Conservation (phyloP, 2,113 vertebrate genomes). For the Indri indri region DNA sequence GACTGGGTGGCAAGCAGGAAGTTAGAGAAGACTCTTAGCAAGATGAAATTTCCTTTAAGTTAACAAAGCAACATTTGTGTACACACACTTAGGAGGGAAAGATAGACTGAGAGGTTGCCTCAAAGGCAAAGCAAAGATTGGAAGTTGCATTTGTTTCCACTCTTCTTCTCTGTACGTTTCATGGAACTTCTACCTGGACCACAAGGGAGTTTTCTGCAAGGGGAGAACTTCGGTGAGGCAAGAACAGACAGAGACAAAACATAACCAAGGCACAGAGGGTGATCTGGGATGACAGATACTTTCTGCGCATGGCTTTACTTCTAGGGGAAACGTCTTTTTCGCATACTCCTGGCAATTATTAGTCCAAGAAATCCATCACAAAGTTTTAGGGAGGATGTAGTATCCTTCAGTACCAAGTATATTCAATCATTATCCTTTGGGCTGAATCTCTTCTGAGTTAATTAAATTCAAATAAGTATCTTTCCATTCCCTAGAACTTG, state of each 20-base stretch:
- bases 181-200: background rate
- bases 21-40: background rate
- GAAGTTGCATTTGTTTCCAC: background rate
- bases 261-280: background rate
- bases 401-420: constrained; percentile 46
- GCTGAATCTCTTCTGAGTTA: constrained; percentile 65
- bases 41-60: background rate
- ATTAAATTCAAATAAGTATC: constrained; percentile 76
- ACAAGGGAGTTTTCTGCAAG: background rate
- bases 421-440: constrained; percentile 59
- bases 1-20: background rate
- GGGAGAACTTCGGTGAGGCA: background rate
- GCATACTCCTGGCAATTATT: constrained; percentile 9
- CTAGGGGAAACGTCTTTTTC: background rate
- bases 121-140: background rate
- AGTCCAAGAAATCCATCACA: constrained; percentile 55
- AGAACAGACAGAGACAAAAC: background rate
- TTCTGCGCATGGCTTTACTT: constrained; percentile 20
- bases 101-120: background rate
- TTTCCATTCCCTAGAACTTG: constrained; percentile 66
- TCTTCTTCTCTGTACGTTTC: background rate
- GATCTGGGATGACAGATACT: background rate
- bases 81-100: background rate
- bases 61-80: background rate
- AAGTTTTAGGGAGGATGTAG: constrained; percentile 31